Conservation (phyloP, 2,113 vertebrate species). For the Drymodes brunneopygia region DNA sequence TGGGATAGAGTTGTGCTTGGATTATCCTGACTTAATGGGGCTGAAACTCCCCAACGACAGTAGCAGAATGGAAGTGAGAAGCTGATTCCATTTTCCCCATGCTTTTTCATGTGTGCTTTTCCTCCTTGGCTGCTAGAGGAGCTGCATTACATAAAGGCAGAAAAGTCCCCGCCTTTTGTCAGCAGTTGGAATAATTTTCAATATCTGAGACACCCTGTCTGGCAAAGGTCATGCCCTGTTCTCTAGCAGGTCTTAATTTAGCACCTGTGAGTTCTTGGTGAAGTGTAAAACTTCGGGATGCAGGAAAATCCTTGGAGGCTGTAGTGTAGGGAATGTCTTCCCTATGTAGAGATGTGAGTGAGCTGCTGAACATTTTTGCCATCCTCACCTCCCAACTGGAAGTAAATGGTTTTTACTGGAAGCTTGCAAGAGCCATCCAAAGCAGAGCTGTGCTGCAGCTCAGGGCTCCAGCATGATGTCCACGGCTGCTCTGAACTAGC, state of each 20-base stretch:
- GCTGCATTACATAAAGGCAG: background rate
- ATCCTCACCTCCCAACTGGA: background rate
- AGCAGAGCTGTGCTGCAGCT: background rate
- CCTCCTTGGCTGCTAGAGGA: background rate
- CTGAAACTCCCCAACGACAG: background rate
- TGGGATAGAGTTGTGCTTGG: background rate
- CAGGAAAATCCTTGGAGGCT: background rate
- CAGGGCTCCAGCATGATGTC: background rate
- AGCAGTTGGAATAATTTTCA: background rate
- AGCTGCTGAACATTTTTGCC: background rate
- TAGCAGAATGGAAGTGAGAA: background rate
- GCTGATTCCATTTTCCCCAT: background rate
- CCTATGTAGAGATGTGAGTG: fast-evolving
- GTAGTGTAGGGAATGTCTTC: background rate
- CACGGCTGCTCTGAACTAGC: background rate
- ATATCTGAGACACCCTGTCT: slow-evolving; percentile 7
- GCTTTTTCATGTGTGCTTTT: background rate
- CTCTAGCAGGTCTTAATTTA: slow-evolving; percentile 43
- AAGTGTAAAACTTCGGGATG: background rate
- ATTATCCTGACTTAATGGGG: background rate
- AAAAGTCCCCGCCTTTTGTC: background rate
- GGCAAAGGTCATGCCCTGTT: slow-evolving; percentile 36
- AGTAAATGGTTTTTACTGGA: background rate
- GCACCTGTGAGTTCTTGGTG: background rate
- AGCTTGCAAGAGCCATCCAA: background rate